phyloP scores from a whole-genome alignment of 2,888 invertebrate genomes.

The Diloba caeruleocephala region DNA sequence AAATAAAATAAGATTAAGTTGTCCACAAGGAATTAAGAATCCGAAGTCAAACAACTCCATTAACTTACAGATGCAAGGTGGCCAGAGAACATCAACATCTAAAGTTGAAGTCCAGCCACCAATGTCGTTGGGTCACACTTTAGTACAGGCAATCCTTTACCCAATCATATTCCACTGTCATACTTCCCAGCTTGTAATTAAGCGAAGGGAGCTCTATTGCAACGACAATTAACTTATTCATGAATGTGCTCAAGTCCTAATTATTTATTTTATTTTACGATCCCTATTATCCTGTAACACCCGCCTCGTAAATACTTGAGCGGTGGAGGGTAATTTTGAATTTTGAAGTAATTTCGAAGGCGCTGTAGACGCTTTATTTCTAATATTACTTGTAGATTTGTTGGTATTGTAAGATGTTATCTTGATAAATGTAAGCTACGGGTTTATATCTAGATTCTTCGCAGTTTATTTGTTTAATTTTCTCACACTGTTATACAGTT shows the following conservation, averaged over 20 bases:
- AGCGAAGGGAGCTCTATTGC: conserved; percentile 66
- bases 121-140: too few species aligned
- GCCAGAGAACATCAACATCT: too few species aligned
- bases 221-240: conserved; percentile 85
- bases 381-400: conserved; percentile 56
- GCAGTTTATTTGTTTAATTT: conserved; percentile 46
- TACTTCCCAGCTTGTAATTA: conserved; percentile 75
- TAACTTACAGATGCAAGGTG: too few species aligned
- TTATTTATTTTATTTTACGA: conserved; percentile 88
- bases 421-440: conserved; percentile 32
- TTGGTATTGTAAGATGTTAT: conserved; percentile 25
- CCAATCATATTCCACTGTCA: conserved; percentile 64
- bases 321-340: conserved; percentile 68
- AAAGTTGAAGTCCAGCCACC: too few species aligned
- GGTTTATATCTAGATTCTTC: conserved; percentile 10
- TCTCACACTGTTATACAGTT: conserved; percentile 17
- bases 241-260: conserved; percentile 80
- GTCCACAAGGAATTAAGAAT: too few species aligned
- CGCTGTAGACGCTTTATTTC: conserved; percentile 57
- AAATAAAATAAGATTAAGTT: too few species aligned
- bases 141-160: conserved; percentile 53
- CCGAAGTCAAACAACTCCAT: too few species aligned
- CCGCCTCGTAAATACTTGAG: conserved; percentile 81
- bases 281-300: conserved; percentile 81
- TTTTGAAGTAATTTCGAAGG: conserved; percentile 64